A percentile compares a stretch with the other conserved stretches of the same genome.
Evolutionary conservation across 1,140 invertebrate genomes (phyloP).

Genomic region (Palaemon carinicauda): DNA sequence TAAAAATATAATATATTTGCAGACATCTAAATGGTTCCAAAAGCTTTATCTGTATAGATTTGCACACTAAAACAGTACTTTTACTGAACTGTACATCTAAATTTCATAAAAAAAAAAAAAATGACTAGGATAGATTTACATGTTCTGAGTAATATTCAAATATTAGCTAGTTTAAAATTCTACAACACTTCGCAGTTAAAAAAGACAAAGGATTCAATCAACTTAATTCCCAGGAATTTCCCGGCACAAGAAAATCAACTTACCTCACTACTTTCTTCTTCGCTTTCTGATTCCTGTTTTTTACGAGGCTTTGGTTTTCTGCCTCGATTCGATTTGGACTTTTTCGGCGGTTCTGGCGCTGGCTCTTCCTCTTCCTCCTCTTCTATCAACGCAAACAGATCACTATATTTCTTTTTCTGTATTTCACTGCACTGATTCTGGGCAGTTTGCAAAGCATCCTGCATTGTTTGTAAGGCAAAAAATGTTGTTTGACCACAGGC

Average conservation of each 20-base stretch:
- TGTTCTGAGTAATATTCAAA: too few species aligned
- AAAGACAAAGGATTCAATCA: neutral
- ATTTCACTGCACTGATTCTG: conserved; percentile 77
- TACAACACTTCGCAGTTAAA: neutral
- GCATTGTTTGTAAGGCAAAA: conserved; percentile 84
- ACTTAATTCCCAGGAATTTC: neutral
- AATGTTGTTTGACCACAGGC: conserved; percentile 71
- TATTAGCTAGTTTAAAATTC: too few species aligned
- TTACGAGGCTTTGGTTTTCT: conserved; percentile 66
- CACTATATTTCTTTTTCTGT: conserved; percentile 87
- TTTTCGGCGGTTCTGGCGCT: conserved; percentile 66
- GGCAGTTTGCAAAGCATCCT: conserved; percentile 78
- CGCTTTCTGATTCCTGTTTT: conserved; percentile 72
- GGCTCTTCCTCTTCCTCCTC: conserved; percentile 75
- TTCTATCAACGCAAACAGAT: conserved; percentile 89
- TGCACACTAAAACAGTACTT: too few species aligned
- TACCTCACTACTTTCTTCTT: conserved; percentile 83
- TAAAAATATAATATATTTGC: too few species aligned
- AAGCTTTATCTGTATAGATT: too few species aligned
- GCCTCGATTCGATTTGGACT: conserved; percentile 67
- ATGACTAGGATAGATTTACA: too few species aligned
- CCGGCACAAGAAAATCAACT: conserved; percentile 60
- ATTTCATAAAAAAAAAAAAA: too few species aligned
- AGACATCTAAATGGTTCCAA: too few species aligned
- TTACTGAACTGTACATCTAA: too few species aligned